Conservation (phyloP, 1,140 invertebrate genomes). For the Trissolcus basalis region DNA sequence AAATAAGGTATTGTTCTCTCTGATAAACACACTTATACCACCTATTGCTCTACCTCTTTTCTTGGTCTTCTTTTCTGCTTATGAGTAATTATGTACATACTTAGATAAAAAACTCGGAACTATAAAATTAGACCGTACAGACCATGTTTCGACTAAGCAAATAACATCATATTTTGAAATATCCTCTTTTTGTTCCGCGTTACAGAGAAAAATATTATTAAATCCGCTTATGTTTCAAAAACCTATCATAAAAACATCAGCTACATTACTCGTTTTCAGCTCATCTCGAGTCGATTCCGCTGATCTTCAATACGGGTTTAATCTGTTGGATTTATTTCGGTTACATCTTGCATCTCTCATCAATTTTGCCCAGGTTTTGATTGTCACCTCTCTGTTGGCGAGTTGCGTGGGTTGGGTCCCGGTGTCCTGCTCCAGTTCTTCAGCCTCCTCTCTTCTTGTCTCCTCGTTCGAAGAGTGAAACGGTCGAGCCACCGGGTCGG, state of each 20-base stretch:
- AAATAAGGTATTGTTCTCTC: no score
- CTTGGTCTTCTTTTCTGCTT: neutral
- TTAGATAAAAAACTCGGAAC: neutral
- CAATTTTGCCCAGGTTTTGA: conserved; percentile 1
- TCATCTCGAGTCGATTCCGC: neutral
- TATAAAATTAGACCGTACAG: neutral
- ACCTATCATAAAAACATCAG: conserved; percentile 1
- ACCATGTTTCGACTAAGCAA: conserved; percentile 10
- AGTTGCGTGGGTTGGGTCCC: no score
- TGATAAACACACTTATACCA: neutral
- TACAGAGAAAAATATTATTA: conserved; percentile 12
- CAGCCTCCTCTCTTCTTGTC: no score
- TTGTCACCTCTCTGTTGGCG: no score
- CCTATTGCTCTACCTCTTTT: conserved; percentile 1
- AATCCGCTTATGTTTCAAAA: conserved; percentile 4
- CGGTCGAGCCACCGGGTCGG: no score
- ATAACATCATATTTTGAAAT: neutral
- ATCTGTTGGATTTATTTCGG: no score
- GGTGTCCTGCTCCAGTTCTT: no score
- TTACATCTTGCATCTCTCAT: neutral
- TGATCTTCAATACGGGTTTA: neutral
- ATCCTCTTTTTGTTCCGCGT: neutral
- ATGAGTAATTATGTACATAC: neutral
- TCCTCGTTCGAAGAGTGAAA: no score
- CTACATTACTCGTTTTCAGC: neutral